Evolutionary conservation across 2,797 vertebrate genomes (phyloP), one percentile per base, ranked within the genome.

Genomic region (Hippoglossus hippoglossus): DNA sequence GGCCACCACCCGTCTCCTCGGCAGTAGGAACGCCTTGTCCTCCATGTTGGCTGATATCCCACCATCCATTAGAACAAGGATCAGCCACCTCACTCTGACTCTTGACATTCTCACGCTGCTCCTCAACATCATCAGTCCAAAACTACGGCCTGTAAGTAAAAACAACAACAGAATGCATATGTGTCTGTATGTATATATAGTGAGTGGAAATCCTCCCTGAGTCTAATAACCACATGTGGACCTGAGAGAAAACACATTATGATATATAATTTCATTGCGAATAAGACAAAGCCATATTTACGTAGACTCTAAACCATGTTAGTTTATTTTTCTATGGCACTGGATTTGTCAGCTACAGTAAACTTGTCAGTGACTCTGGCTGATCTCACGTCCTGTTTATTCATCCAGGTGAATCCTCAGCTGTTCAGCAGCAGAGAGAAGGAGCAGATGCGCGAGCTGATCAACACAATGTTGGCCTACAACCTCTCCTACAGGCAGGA

Each of bases 401-500:
- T 50, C 31, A 24, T 80, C 0, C 92, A 99, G 98, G 97, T 99
- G 86, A 99, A 98, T 83, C 96, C 96, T 0, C 98, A 99, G 91
- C 94, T 99, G 50, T 99, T 97, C 90, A 99, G 97, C 81, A 91
- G 47, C 61, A 95, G 93, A 8, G 98, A 99, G 94, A 99, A 97
- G 87, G 95, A 97, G 89, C 97, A 98, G 91, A 90, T 99, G 83
- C 82, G 89, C 0, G 94, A 95, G 56, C 94, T 99, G 12, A 96
- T 98, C 41, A 81, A 94, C 84, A 97, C 95, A 82, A 99, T 99
- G 98, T 92, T 99, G 47, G 93, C 96, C 41, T 99, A 98, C 83
- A 99, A 97, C 89, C 96, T 99, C 36, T 97, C 95, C 0, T 99
- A 98, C 93, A 94, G 94, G 67, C 98, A 99, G 93, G 97, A 98